Evolutionary conservation across 1,140 invertebrate genomes (phyloP), one percentile per base, ranked within the genome.

Genomic region (Lerema accius): DNA sequence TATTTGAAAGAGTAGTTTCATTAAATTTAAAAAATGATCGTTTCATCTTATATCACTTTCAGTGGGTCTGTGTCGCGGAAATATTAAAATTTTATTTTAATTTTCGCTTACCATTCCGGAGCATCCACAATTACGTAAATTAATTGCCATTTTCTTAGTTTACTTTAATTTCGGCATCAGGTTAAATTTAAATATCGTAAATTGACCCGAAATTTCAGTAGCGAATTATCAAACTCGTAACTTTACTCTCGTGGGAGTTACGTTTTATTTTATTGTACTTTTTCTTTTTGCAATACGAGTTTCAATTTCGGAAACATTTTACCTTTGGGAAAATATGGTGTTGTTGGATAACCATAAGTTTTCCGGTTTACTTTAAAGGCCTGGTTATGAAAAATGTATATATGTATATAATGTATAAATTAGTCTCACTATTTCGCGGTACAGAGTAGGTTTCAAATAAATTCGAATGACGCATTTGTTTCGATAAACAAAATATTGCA

Each of bases 161-260:
- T 26, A 59, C 15, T 48, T 46, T 59, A 59, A 46, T 46, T 11
- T 59, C 46, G 16, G 16, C 17, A 46, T 17, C 15, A 11, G 28
- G 32, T 40, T 14, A 59, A 46, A 46, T 59, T 48, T 46, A 59
- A 59, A 46, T 48, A 59, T 37, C 42, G 15, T 35, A 59, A 59
- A 59, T 59, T 59, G 26, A 37, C 26, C 42, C 28, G 13, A 23
- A 48, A 26, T 37, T 59, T 59, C 16, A 13, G 42, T 0, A 48
- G 15, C 28, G 28, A 46, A 48, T 59, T 59, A 59, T 58, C 46
- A 46, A 58, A 58, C 26, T 46, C 55, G 42, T 58, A 58, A 58
- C 42, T 58, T 58, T 17, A 42, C 39, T 56, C 40, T 14, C 23
- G 1, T 13, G 23, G 26, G 53, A 56, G 43, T 26, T 42, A 55